Evolutionary conservation across 2,797 vertebrate species (phyloP).

Genomic region (Esox masquinongy): DNA sequence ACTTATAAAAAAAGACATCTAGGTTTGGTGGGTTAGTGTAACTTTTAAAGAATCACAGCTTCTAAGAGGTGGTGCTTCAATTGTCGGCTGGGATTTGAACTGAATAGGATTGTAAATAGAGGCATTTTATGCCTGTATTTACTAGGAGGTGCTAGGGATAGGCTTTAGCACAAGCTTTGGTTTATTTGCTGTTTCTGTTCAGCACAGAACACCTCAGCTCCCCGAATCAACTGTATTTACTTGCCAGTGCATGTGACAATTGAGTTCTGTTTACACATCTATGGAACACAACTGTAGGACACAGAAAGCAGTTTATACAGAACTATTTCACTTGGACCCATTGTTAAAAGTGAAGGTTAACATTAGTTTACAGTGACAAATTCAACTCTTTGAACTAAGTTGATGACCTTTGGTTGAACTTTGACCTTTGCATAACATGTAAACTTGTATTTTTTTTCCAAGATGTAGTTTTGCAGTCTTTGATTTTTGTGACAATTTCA

Average conservation of each 20-base stretch:
- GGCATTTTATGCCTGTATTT: neutral
- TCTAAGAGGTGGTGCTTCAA: neutral
- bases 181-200: neutral
- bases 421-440: conserved; percentile 2
- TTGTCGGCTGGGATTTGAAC: neutral
- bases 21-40: neutral
- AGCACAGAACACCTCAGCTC: neutral
- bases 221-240: too few relatives aligned
- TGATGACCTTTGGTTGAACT: conserved; percentile 21
- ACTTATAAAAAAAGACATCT: neutral
- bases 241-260: too few relatives aligned
- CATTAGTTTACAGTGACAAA: neutral
- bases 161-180: neutral
- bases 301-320: too few relatives aligned
- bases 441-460: neutral
- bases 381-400: neutral
- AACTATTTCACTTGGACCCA: neutral
- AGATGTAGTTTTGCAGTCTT: too few relatives aligned
- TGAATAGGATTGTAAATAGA: neutral
- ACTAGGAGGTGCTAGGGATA: neutral
- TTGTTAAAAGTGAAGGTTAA: neutral
- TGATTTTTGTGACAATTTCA: too few relatives aligned
- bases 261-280: too few relatives aligned
- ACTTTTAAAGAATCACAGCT: neutral
- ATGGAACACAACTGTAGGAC: too few relatives aligned